These are phyloP conservation scores for Notothenia coriiceps DNA, from an alignment of 2,113 vertebrate species.

Conservation along the genomic window DNA sequence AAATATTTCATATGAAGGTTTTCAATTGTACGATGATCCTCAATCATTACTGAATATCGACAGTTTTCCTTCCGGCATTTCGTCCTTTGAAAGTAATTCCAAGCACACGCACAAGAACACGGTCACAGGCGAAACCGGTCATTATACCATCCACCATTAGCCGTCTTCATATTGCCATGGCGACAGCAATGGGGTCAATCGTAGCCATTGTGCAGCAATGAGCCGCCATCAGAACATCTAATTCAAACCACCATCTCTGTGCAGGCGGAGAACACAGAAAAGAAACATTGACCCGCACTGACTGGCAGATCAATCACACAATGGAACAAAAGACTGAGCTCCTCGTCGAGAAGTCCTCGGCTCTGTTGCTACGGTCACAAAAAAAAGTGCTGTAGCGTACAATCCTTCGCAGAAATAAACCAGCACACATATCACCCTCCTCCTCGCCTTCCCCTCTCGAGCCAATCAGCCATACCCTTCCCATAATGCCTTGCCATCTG, in stretches of 20 bases:
- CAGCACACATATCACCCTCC: conserved; percentile 54
- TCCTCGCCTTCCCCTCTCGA: conserved; percentile 18
- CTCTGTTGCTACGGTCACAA: conserved; percentile 1
- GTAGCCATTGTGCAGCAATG: conserved; percentile 55
- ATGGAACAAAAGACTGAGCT: conserved; percentile 51
- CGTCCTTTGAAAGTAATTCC: background rate
- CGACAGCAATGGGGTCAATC: conserved; percentile 59
- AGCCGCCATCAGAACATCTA: conserved; percentile 46
- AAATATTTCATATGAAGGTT: background rate
- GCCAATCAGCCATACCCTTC: conserved; percentile 53
- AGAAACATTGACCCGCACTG: conserved; percentile 43
- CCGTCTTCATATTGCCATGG: conserved; percentile 64
- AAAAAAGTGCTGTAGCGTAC: conserved; percentile 7
- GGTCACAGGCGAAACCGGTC: conserved; percentile 13
- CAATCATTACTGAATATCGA: conserved; percentile 12
- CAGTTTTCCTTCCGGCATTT: background rate
- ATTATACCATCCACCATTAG: conserved; percentile 38
- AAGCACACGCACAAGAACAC: background rate
- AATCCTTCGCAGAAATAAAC: conserved; percentile 40
- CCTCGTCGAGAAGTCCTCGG: conserved; percentile 28
- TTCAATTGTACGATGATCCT: background rate
- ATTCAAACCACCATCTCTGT: conserved; percentile 34
- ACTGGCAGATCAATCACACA: conserved; percentile 54
- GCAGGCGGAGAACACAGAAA: conserved; percentile 37
- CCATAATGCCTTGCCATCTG: conserved; percentile 66